A percentile compares a stretch with the other conserved stretches of the same genome.
Evolutionary conservation across 2,797 vertebrate genomes (phyloP).

Genomic region (Micromesistius poutassou): DNA sequence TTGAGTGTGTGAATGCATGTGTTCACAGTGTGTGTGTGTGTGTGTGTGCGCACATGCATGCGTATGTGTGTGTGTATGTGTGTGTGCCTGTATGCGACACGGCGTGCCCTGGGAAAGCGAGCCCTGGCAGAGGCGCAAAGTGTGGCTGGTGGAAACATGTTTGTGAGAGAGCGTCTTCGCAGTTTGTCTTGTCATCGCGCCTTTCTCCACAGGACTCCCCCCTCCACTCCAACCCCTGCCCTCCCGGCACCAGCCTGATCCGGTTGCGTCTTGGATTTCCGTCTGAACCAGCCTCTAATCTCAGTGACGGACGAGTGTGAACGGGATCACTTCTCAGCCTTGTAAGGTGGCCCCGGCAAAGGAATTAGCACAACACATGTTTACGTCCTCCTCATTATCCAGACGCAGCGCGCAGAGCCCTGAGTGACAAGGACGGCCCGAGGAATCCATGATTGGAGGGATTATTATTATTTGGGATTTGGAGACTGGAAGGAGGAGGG

Average conservation of each 20-base stretch:
- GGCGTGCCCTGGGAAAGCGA: conserved; percentile 41
- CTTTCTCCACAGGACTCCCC: conserved; percentile 31
- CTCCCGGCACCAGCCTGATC: conserved; percentile 44
- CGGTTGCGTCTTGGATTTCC: conserved; percentile 71
- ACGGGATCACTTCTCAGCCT: conserved; percentile 57
- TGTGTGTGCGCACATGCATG: background rate
- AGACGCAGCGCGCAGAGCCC: conserved; percentile 19
- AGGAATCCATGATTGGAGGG: conserved; percentile 29
- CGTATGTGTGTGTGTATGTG: background rate
- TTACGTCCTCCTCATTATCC: conserved; percentile 58
- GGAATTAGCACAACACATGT: conserved; percentile 62
- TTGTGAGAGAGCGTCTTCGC: conserved; percentile 57
- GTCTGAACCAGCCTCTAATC: conserved; percentile 64
- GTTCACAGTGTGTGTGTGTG: background rate
- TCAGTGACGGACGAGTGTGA: conserved; percentile 55
- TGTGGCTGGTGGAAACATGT: conserved; percentile 67
- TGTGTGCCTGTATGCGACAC: conserved; percentile 31
- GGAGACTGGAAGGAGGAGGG: background rate
- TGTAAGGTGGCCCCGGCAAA: conserved; percentile 49
- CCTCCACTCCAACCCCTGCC: background rate
- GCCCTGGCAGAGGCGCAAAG: conserved; percentile 55
- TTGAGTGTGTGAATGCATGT: conserved; percentile 2
- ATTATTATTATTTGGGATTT: conserved; percentile 18
- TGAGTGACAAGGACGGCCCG: conserved; percentile 27
- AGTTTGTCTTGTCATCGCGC: conserved; percentile 70